A percentile compares a stretch with the other conserved stretches of the same genome.
phyloP scores from a whole-genome alignment of 2,888 invertebrate species.

The Phyllotreta striolata region DNA sequence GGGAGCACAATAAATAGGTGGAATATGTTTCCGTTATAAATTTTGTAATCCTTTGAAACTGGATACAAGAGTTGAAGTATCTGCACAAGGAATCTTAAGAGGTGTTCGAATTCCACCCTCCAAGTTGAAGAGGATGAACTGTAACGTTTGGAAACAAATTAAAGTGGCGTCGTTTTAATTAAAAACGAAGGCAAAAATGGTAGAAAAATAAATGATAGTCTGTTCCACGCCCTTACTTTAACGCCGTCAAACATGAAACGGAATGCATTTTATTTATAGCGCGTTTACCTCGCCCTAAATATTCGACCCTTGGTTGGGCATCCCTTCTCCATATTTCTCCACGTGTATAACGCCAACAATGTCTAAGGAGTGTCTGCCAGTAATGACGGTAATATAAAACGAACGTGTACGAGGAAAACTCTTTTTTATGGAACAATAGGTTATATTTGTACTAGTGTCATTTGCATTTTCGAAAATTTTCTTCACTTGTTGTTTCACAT shows the following conservation, averaged over 20 bases:
- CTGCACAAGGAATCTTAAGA: too few relatives aligned
- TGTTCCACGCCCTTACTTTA: constrained; percentile 29
- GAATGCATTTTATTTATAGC: constrained; percentile 36
- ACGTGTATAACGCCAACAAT: constrained; percentile 21
- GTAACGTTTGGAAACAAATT: not conserved
- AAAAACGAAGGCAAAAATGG: not conserved
- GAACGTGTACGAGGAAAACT: not conserved
- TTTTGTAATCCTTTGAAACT: too few relatives aligned
- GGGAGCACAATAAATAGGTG: too few relatives aligned
- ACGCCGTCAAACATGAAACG: constrained; percentile 16
- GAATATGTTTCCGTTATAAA: too few relatives aligned
- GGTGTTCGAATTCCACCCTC: too few relatives aligned
- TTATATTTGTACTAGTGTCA: not conserved
- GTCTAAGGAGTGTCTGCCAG: constrained; percentile 27
- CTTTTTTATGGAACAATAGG: constrained; percentile 5
- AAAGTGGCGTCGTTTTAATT: constrained; percentile 4
- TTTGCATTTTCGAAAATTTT: not conserved
- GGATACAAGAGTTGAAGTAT: too few relatives aligned
- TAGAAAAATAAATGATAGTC: constrained; percentile 17
- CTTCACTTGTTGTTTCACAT: too few relatives aligned
- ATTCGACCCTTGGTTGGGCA: constrained; percentile 24
- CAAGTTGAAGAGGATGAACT: too few relatives aligned
- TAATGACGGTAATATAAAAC: constrained; percentile 18
- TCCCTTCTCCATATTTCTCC: constrained; percentile 23
- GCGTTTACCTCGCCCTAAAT: constrained; percentile 33